Evolutionary conservation across 2,797 vertebrate species (phyloP).

Genomic region (Lepidocolaptes lacrymiger): DNA sequence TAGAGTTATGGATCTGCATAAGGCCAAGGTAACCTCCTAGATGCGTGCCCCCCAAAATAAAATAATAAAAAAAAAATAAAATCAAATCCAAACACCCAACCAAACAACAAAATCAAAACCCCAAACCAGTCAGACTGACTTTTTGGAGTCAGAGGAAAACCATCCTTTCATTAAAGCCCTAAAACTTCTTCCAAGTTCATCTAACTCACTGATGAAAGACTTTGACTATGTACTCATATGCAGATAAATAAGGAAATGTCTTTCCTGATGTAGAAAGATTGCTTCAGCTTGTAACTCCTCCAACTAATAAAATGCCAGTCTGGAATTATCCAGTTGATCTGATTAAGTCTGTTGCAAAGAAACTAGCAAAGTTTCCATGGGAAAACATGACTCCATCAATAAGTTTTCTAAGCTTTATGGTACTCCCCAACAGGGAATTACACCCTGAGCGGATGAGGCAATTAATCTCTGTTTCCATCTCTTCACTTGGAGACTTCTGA

Average conservation of each 20-base stretch:
- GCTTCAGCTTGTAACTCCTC: not conserved
- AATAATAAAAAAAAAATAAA: not conserved
- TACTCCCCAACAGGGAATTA: not conserved
- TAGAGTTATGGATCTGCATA: not conserved
- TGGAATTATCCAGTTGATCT: not conserved
- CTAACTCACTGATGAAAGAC: not conserved
- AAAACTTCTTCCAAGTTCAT: not conserved
- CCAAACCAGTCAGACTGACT: no score
- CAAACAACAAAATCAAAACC: not conserved
- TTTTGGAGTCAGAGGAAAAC: not conserved
- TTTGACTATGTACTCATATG: not conserved
- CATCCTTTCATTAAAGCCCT: not conserved
- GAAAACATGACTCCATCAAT: constrained; percentile 2
- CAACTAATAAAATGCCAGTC: not conserved
- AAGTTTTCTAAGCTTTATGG: not conserved
- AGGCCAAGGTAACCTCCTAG: not conserved
- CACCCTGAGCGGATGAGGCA: not conserved
- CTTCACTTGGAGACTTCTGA: not conserved
- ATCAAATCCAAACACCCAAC: not conserved
- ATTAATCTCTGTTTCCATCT: constrained; percentile 26
- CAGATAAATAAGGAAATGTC: not conserved
- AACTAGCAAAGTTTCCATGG: not conserved
- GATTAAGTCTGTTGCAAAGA: not conserved
- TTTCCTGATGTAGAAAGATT: not conserved
- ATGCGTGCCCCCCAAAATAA: not conserved